These are phyloP conservation scores for Scylla paramamosain DNA, from an alignment of 1,140 invertebrate genomes.

Conservation along the genomic window DNA sequence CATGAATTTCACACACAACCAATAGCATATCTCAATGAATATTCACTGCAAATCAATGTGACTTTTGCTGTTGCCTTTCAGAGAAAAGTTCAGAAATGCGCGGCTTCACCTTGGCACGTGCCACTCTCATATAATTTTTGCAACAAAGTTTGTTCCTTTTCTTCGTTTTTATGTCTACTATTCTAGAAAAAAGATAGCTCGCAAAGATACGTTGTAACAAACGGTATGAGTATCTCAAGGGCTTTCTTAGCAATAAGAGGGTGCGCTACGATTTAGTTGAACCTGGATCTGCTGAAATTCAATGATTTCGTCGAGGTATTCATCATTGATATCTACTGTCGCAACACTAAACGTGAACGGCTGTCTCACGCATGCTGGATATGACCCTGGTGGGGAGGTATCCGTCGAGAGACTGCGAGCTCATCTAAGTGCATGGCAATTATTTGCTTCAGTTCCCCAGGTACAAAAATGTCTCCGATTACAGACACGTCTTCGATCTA, in stretches of 20 bases:
- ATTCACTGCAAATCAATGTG: no score
- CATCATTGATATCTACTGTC: background rate
- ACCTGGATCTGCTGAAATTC: no score
- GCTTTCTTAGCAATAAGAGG: constrained; percentile 56
- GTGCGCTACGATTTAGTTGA: constrained; percentile 42
- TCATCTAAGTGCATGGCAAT: constrained; percentile 49
- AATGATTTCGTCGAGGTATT: no score
- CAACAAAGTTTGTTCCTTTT: constrained; percentile 43
- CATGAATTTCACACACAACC: no score
- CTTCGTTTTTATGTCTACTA: constrained; percentile 50
- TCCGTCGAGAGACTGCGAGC: constrained; percentile 38
- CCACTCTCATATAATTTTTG: constrained; percentile 54
- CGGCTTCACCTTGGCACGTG: constrained; percentile 42
- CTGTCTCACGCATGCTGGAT: constrained; percentile 46
- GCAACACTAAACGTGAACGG: constrained; percentile 42
- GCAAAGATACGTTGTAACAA: constrained; percentile 49
- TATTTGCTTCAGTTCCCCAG: constrained; percentile 62
- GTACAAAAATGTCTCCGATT: constrained; percentile 61
- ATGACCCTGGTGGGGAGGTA: background rate
- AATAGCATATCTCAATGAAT: no score
- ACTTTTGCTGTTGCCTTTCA: constrained; percentile 36
- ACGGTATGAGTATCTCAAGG: no score
- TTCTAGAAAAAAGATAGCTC: constrained; percentile 32
- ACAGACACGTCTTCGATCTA: constrained; percentile 61
- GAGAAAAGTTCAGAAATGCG: constrained; percentile 32